Conservation (phyloP, 2,888 invertebrate species). For the Ceramica pisi region DNA sequence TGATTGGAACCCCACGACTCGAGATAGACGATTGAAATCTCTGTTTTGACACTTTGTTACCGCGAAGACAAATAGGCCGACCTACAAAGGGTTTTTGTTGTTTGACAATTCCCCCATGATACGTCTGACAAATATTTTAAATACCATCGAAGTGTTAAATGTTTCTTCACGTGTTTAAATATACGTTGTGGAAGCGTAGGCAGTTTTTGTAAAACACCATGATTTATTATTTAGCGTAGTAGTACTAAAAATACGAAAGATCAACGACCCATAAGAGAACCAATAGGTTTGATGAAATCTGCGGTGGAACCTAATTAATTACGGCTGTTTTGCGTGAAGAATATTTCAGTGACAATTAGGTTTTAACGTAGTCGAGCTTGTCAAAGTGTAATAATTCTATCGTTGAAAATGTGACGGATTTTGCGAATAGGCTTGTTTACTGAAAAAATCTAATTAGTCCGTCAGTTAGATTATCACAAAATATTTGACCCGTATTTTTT, state of each 20-base stretch:
- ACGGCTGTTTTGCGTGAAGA: conserved; percentile 32
- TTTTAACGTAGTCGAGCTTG: conserved; percentile 38
- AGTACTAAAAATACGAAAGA: conserved; percentile 53
- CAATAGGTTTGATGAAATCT: conserved; percentile 33
- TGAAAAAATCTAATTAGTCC: no score
- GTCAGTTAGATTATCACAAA: no score
- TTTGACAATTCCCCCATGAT: conserved; percentile 64
- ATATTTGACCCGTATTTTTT: no score
- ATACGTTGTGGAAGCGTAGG: conserved; percentile 52
- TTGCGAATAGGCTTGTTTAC: no score
- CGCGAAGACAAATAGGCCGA: conserved; percentile 74
- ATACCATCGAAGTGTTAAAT: conserved; percentile 74
- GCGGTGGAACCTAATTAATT: conserved; percentile 40
- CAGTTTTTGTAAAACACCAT: conserved; percentile 68
- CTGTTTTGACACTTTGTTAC: conserved; percentile 69
- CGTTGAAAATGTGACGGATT: conserved; percentile 39
- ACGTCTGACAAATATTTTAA: conserved; percentile 74
- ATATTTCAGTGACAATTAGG: conserved; percentile 48
- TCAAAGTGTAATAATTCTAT: conserved; percentile 45
- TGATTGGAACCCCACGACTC: conserved; percentile 86
- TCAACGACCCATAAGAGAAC: conserved; percentile 48
- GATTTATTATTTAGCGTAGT: conserved; percentile 73
- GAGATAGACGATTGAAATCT: conserved; percentile 64
- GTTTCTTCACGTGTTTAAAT: conserved; percentile 72
- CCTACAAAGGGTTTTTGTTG: conserved; percentile 66